These are phyloP conservation scores for Hypercompe scribonia DNA, from an alignment of 2,888 invertebrate genomes.

Conservation along the genomic window DNA sequence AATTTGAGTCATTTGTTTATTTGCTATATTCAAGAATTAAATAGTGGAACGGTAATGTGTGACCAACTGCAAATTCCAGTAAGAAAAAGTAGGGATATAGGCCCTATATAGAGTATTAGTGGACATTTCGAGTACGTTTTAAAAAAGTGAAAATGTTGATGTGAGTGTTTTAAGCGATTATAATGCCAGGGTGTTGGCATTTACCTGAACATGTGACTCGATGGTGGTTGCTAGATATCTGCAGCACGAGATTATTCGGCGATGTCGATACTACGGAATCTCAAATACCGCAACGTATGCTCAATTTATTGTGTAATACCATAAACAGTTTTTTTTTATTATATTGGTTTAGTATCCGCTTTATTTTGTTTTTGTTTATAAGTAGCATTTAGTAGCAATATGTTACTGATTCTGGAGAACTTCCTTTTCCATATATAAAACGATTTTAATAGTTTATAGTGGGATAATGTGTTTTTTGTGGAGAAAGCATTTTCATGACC, in stretches of 20 bases:
- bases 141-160: conserved; percentile 32
- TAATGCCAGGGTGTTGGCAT: conserved; percentile 84
- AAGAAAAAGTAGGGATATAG: background rate
- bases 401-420: background rate
- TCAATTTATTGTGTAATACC: conserved; percentile 22
- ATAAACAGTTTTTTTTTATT: background rate
- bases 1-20: conserved; percentile 2
- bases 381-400: too few species aligned
- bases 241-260: conserved; percentile 84
- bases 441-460: background rate
- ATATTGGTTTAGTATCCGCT: background rate
- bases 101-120: background rate
- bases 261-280: conserved; percentile 76
- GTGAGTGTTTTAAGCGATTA: conserved; percentile 47
- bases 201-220: conserved; percentile 87
- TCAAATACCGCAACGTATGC: conserved; percentile 81
- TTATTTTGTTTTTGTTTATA: background rate
- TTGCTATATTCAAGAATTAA: conserved; percentile 1
- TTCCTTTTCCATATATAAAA: background rate
- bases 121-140: background rate
- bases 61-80: background rate
- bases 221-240: conserved; percentile 89
- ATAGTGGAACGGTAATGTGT: background rate
- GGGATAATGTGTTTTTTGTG: background rate
- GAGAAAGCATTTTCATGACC: background rate